Evolutionary conservation across 2,113 vertebrate genomes (phyloP).

Genomic region (Pseudolaguvia tuberculata): DNA sequence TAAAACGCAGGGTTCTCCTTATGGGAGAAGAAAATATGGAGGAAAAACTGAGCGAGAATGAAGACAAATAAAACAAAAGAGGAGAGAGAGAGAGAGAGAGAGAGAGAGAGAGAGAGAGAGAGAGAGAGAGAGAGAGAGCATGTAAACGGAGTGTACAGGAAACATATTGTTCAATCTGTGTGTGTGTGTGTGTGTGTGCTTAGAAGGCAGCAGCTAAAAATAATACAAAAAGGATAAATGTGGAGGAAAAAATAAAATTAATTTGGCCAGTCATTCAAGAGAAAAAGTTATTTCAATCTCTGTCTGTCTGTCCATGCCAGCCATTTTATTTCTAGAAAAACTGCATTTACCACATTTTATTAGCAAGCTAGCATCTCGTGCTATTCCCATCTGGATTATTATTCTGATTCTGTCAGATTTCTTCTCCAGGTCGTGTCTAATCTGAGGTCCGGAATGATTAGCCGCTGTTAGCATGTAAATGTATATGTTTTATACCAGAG

Average conservation of each 20-base stretch:
- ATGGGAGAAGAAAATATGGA: not conserved
- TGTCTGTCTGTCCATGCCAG: too few relatives aligned
- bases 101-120: too few relatives aligned
- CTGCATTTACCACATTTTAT: not conserved
- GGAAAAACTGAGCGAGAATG: not conserved
- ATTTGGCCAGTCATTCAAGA: too few relatives aligned
- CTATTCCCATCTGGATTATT: too few relatives aligned
- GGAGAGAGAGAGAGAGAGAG: too few relatives aligned
- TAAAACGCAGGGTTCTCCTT: not conserved
- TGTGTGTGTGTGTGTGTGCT: not conserved
- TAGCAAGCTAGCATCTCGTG: not conserved
- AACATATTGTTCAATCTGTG: not conserved
- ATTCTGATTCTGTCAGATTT: too few relatives aligned
- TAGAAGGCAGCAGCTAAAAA: not conserved
- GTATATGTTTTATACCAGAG: not conserved
- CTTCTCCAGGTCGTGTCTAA: too few relatives aligned
- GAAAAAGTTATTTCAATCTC: not conserved
- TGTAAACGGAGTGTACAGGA: not conserved
- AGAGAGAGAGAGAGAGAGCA: not conserved
- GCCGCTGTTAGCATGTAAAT: not conserved
- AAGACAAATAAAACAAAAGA: not conserved
- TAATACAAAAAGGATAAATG: not conserved
- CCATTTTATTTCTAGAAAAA: too few relatives aligned
- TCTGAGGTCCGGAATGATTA: too few relatives aligned
- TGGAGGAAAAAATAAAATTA: not conserved